These are phyloP conservation scores for Drosophila cognata DNA, from an alignment of 2,888 invertebrate species.

Conservation along the genomic window DNA sequence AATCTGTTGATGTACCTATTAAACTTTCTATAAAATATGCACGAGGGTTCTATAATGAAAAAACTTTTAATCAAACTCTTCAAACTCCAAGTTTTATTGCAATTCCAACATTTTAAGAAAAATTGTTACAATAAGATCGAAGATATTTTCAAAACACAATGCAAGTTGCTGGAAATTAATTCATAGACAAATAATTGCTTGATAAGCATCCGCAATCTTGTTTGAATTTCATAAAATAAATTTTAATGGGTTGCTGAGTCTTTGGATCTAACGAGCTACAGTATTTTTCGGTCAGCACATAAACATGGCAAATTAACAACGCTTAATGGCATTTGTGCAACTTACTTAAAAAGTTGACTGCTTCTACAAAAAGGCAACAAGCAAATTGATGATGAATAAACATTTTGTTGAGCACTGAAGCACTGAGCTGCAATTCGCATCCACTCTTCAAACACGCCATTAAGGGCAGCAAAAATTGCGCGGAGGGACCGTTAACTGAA, in stretches of 20 bases:
- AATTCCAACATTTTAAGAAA: background rate
- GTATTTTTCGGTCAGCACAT: conserved; percentile 8
- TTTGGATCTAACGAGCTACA: background rate
- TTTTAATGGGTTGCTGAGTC: background rate
- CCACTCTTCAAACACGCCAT: conserved; percentile 13
- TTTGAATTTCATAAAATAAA: background rate
- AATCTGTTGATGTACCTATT: background rate
- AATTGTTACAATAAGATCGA: background rate
- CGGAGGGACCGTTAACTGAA: conserved; percentile 16
- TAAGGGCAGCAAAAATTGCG: conserved; percentile 12
- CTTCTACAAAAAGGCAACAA: conserved; percentile 41
- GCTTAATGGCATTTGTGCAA: conserved; percentile 19
- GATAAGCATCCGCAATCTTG: background rate
- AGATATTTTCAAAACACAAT: background rate
- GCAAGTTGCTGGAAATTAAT: background rate
- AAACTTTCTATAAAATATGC: background rate
- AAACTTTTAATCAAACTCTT: background rate
- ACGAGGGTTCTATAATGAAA: background rate
- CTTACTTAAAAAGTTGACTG: conserved; percentile 29
- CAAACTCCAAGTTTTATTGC: background rate
- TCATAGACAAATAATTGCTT: background rate
- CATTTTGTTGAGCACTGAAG: conserved; percentile 48
- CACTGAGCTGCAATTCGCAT: conserved; percentile 4
- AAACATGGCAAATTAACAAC: conserved; percentile 23
- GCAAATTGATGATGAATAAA: conserved; percentile 69